A percentile compares a stretch with the other conserved stretches of the same genome.
phyloP scores from a whole-genome alignment of 30 jellyfish, hydroid and myxozoan species.

The Morbakka virulenta region DNA sequence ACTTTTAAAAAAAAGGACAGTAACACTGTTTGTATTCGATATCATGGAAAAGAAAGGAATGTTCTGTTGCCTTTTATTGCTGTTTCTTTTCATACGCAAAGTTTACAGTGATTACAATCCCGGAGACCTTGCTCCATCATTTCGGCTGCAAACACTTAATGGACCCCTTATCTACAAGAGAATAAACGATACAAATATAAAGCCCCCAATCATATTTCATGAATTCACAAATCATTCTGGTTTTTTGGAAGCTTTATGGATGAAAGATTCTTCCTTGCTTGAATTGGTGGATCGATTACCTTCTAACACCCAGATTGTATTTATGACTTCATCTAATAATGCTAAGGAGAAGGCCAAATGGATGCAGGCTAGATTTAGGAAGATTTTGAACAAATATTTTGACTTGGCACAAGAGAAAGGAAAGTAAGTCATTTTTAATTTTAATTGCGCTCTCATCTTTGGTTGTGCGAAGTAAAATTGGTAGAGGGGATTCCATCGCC shows the following conservation, averaged over 20 bases:
- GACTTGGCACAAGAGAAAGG: background rate
- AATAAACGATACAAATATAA: conserved; percentile 59
- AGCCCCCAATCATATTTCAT: conserved; percentile 94
- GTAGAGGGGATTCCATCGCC: no score
- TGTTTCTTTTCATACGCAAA: background rate
- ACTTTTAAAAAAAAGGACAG: background rate
- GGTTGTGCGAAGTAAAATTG: no score
- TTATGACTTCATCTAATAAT: conserved; percentile 70
- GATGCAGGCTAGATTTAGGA: conserved; percentile 81
- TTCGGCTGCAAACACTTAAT: conserved; percentile 72
- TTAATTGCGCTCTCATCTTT: no score
- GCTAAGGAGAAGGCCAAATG: conserved; percentile 83
- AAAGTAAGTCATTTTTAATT: no score
- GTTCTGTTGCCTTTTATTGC: background rate
- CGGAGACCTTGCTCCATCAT: conserved; percentile 89
- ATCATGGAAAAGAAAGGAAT: background rate
- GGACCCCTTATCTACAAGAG: conserved; percentile 89
- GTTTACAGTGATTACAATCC: conserved; percentile 61
- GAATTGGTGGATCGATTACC: conserved; percentile 83
- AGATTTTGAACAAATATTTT: conserved; percentile 55
- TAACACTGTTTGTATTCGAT: background rate
- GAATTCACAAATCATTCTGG: conserved; percentile 86
- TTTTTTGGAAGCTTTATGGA: conserved; percentile 91
- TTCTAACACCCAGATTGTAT: conserved; percentile 81
- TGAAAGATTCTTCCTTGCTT: conserved; percentile 72